Base-by-base conservation (phyloP, 2,888 invertebrate species). In the Zele albiditarsus region DNA sequence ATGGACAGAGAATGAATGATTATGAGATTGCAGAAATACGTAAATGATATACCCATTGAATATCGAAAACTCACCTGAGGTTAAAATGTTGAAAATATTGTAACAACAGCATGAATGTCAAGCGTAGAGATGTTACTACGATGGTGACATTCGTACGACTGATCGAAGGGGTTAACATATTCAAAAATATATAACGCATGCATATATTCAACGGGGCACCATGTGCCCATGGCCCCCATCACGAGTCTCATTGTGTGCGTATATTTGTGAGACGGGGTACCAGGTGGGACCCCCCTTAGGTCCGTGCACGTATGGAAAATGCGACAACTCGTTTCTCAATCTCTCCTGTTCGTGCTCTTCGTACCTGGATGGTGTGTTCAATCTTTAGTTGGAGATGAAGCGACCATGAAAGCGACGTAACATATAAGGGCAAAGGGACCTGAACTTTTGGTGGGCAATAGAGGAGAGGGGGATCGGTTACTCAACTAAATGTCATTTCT, bases 141-240 rank as follows among this genome's bases (percentile, higher is more conserved):
- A 79, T 85, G 83, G 83, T 86, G 87, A 84, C 87, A 85, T 87
- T 88, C 85, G 84, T 81, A 84, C 85, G 88, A 89, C 89, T 89
- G 89, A 89, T 82, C 85, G 77, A 86, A 87, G 86, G 88, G 88
- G 87, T 88, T 88, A 88, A 88, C 85, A 86, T 88, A 89, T 89
- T 88, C 86, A 80, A 81, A 85, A 86, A 86, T 86, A 84, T 82
- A 84, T 86, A 88, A 86, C 85, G 81, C 85, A 86, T 87, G 87
- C 86, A 86, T 63, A 75, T 57, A 77, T 74, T 77, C 67, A 25
- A 31, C 63, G 79, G 84, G 84, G 84, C 86, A 88, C 85, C 83
- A 87, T 86, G 87, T 84, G 80, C 79, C 66, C 28, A 53, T 2
- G 71, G 63, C 63, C 71, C 70, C 71, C 65, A 38, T 28, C 71